Evolutionary conservation across 2,888 invertebrate genomes (phyloP).

Genomic region (Drosophila setosimentum): DNA sequence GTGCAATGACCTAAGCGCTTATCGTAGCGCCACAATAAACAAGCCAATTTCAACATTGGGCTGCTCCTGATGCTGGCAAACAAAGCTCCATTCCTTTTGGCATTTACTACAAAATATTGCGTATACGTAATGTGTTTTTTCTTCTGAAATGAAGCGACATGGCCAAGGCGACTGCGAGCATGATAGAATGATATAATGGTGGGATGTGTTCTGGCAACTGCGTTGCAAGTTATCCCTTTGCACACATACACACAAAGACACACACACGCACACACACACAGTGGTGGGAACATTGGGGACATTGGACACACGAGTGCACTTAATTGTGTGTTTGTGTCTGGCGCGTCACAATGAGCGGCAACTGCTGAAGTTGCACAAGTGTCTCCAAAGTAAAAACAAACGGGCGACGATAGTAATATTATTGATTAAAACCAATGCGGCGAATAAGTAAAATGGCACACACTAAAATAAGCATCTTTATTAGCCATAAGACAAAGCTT

Average conservation of each 20-base stretch:
- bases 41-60: constrained; percentile 59
- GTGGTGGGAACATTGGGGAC: constrained; percentile 46
- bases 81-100: constrained; percentile 70
- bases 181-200: constrained; percentile 34
- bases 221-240: constrained; percentile 51
- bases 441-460: not conserved
- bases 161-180: constrained; percentile 10
- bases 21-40: constrained; percentile 68
- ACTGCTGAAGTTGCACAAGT: constrained; percentile 31
- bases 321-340: constrained; percentile 66
- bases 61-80: constrained; percentile 46
- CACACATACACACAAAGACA: constrained; percentile 10
- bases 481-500: not conserved
- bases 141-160: constrained; percentile 43
- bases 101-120: constrained; percentile 64
- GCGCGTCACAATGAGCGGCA: constrained; percentile 41
- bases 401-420: constrained; percentile 18
- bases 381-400: constrained; percentile 32
- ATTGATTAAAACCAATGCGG: constrained; percentile 26
- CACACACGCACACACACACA: constrained; percentile 8
- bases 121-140: constrained; percentile 59
- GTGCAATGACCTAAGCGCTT: constrained; percentile 61
- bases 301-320: constrained; percentile 60
- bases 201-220: constrained; percentile 48
- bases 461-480: constrained; percentile 1